Conservation (phyloP, 2,113 vertebrate species). For the Embiotoca jacksoni region DNA sequence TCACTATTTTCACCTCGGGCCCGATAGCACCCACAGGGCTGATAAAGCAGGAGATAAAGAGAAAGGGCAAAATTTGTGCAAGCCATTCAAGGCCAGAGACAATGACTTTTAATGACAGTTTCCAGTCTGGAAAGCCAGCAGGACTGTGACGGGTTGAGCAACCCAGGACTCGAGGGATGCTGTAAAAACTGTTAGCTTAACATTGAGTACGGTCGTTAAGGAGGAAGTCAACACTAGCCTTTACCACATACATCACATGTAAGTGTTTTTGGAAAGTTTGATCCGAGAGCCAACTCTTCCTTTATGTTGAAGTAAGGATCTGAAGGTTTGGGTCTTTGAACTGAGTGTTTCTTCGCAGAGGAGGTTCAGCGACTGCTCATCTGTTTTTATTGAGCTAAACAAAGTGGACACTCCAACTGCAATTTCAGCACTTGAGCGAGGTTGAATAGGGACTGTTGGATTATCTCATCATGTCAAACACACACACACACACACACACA, state of each 20-base stretch:
- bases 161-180: constrained; percentile 48
- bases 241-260: constrained; percentile 62
- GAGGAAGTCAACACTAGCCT: constrained; percentile 64
- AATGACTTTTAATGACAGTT: constrained; percentile 38
- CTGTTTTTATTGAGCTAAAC: constrained; percentile 62
- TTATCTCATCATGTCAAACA: constrained; percentile 46
- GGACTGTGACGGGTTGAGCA: constrained; percentile 38
- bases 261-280: constrained; percentile 75
- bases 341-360: constrained; percentile 31
- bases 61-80: constrained; percentile 12
- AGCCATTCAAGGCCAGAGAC: constrained; percentile 37
- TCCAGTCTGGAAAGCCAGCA: constrained; percentile 48
- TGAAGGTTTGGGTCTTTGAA: constrained; percentile 59
- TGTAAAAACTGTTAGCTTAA: constrained; percentile 73
- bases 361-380: constrained; percentile 44
- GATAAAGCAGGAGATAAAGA: constrained; percentile 54
- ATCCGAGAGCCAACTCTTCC: constrained; percentile 27
- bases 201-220: constrained; percentile 51
- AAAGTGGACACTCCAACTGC: constrained; percentile 50
- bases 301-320: constrained; percentile 54
- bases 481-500: constrained; percentile 2
- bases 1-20: constrained; percentile 9
- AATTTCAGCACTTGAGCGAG: constrained; percentile 43
- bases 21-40: constrained; percentile 38
- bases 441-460: constrained; percentile 38